phyloP scores from a whole-genome alignment of 92 coral and sea anemone genomes.

The Zoanthus sansibaricus region DNA sequence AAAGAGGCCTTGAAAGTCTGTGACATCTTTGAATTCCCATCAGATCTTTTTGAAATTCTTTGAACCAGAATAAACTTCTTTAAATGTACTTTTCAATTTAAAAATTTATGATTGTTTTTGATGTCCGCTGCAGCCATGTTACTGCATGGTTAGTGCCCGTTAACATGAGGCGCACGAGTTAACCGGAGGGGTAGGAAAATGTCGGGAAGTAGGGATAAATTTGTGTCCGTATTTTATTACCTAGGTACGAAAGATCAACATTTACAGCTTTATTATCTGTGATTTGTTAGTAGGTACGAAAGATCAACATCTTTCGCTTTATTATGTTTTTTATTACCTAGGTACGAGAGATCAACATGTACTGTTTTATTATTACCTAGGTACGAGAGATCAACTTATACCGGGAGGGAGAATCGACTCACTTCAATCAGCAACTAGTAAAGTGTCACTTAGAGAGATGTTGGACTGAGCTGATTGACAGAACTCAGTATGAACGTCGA shows the following conservation, averaged over 20 bases:
- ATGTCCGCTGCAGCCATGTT: no score
- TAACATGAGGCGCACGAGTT: no score
- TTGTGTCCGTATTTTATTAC: not conserved
- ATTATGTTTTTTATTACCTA: not conserved
- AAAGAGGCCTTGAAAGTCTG: no score
- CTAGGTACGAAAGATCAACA: constrained; percentile 83
- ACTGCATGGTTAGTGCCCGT: no score
- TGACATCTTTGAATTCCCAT: no score
- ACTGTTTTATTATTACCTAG: constrained; percentile 49
- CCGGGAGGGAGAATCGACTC: constrained; percentile 83
- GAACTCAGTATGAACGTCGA: constrained; percentile 75
- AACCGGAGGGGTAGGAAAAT: no score
- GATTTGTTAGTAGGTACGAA: constrained; percentile 65
- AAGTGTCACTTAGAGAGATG: constrained; percentile 73
- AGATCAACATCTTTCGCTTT: constrained; percentile 70
- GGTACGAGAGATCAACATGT: constrained; percentile 85
- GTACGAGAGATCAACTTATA: constrained; percentile 86
- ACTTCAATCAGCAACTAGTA: constrained; percentile 68
- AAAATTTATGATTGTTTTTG: no score
- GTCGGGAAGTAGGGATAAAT: no score
- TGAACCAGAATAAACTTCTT: no score
- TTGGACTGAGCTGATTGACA: constrained; percentile 80
- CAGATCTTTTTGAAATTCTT: no score
- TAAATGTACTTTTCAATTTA: no score
- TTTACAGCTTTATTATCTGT: constrained; percentile 47